Conservation (phyloP, 1,140 invertebrate species). For the Papilio polytes region DNA sequence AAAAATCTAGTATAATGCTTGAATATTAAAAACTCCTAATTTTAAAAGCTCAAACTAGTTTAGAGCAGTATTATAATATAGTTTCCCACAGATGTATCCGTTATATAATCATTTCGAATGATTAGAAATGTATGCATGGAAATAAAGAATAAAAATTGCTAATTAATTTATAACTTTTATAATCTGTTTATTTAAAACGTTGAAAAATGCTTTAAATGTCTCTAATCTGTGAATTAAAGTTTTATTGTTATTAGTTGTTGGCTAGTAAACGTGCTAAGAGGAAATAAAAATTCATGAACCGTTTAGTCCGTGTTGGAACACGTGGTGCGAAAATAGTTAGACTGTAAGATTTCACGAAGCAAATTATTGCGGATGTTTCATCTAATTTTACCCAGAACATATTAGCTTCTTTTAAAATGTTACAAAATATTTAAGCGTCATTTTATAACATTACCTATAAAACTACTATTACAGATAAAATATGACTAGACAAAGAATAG, state of each 20-base stretch:
- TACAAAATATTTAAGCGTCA: neutral
- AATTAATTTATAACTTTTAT: neutral
- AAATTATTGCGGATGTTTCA: neutral
- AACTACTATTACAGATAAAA: too few relatives aligned
- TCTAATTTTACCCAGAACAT: constrained; percentile 4
- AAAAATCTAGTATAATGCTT: neutral
- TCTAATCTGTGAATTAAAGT: neutral
- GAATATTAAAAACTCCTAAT: neutral
- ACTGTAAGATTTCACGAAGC: neutral
- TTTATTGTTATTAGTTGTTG: neutral
- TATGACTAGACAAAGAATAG: neutral
- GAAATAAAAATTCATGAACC: neutral
- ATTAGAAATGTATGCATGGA: neutral
- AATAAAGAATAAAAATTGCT: neutral
- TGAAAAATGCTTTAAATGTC: neutral
- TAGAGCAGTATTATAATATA: neutral
- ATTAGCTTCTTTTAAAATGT: neutral
- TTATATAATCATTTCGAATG: neutral
- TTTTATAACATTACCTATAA: neutral
- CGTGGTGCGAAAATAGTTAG: neutral
- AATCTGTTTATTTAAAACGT: neutral
- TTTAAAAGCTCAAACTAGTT: neutral
- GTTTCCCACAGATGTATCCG: neutral
- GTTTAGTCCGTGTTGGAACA: neutral
- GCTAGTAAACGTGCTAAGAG: neutral